Percentiles rank a stretch among this genome's conserved stretches.
Conservation (phyloP, 2,888 invertebrate species). For the Monopis laevigella region DNA sequence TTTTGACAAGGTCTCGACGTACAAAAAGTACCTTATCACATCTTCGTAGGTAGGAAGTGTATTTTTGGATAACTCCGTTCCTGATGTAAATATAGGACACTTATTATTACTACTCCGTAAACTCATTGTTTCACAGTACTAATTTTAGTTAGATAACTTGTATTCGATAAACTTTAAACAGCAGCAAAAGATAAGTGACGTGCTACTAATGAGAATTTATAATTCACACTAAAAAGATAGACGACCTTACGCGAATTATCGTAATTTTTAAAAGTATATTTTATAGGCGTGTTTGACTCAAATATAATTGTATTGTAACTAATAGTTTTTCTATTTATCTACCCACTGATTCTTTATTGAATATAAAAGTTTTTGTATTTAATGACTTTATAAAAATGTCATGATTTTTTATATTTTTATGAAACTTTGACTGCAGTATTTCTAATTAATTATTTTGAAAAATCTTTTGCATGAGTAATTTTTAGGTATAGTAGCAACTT, state of each 20-base stretch:
- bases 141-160: not conserved
- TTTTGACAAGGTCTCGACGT: not conserved
- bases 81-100: not conserved
- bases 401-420: not conserved
- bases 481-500: not conserved
- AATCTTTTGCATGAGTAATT: not conserved
- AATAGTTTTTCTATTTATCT: too few relatives aligned
- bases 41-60: not conserved
- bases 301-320: too few relatives aligned
- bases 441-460: not conserved
- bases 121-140: not conserved
- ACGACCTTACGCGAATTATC: not conserved
- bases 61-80: not conserved
- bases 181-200: not conserved
- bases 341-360: not conserved
- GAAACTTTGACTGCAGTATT: too few relatives aligned
- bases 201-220: not conserved
- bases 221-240: not conserved
- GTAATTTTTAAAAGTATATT: not conserved
- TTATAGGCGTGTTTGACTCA: too few relatives aligned
- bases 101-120: not conserved
- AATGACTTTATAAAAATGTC: not conserved
- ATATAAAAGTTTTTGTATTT: not conserved
- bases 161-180: too few relatives aligned
- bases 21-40: not conserved